Conservation (phyloP, 2,113 vertebrate species). For the Epinephelus moara region DNA sequence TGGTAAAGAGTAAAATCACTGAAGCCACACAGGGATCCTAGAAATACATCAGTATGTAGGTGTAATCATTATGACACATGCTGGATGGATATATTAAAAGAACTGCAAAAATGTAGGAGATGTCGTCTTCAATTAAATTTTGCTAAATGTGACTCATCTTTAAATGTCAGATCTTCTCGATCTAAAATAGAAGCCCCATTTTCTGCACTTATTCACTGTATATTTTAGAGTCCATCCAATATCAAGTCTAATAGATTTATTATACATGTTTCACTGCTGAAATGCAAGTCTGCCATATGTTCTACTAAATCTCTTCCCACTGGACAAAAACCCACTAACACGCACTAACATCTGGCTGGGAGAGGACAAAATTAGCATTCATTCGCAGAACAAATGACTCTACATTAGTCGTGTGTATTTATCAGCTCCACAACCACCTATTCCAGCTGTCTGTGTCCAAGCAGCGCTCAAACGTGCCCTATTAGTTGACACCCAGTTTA, state of each 20-base stretch:
- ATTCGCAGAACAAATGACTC: no score
- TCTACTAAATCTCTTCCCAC: no score
- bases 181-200: background rate
- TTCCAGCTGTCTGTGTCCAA: no score
- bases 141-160: background rate
- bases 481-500: no score
- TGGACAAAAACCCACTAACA: no score
- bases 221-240: background rate
- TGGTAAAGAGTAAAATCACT: background rate
- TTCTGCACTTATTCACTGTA: background rate
- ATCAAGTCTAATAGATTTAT: no score
- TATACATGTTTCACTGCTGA: background rate
- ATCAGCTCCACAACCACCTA: no score
- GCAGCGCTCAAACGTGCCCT: no score
- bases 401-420: no score
- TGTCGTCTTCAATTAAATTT: background rate
- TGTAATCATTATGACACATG: background rate
- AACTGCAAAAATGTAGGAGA: background rate
- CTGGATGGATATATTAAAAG: background rate
- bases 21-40: background rate
- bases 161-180: background rate
- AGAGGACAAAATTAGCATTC: no score
- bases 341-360: no score
- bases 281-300: background rate
- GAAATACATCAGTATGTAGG: background rate